Percentiles rank a stretch among this genome's conserved stretches.
These are phyloP conservation scores for Fissipunctia ypsillon DNA, from an alignment of 2,888 invertebrate genomes.

Conservation along the genomic window DNA sequence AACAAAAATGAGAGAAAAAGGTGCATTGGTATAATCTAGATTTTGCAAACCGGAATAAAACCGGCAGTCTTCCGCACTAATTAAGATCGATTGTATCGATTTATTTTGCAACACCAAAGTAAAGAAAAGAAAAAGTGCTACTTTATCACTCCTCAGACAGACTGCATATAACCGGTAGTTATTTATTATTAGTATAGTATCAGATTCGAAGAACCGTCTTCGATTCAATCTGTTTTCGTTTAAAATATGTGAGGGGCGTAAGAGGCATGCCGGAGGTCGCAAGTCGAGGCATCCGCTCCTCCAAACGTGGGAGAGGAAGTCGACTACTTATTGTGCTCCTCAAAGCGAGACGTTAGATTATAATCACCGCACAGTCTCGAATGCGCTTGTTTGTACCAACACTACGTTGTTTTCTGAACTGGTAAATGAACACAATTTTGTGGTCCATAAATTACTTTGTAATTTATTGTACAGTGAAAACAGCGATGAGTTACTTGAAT, in stretches of 20 bases:
- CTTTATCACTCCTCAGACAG: neutral
- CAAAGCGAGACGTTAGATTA: conserved; percentile 87
- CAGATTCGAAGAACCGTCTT: conserved; percentile 44
- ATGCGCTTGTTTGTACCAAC: conserved; percentile 71
- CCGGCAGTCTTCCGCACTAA: conserved; percentile 33
- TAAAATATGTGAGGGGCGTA: conserved; percentile 75
- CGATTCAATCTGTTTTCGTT: conserved; percentile 63
- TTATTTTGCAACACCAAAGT: conserved; percentile 42
- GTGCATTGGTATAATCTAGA: conserved; percentile 12
- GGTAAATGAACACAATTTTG: conserved; percentile 62
- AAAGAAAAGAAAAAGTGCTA: conserved; percentile 17
- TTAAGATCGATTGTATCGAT: conserved; percentile 33
- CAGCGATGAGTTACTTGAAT: conserved; percentile 14
- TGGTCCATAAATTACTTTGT: conserved; percentile 28
- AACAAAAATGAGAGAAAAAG: conserved; percentile 7
- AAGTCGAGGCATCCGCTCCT: conserved; percentile 85
- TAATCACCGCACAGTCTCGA: conserved; percentile 73
- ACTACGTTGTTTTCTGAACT: conserved; percentile 69
- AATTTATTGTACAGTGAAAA: conserved; percentile 35
- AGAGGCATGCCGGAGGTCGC: conserved; percentile 83
- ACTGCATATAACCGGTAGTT: conserved; percentile 27
- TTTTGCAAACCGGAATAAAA: conserved; percentile 25
- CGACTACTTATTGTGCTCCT: conserved; percentile 89
- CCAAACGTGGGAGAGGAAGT: conserved; percentile 90
- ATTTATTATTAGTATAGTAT: conserved; percentile 29